Conservation (phyloP, 2,113 vertebrate genomes). For the Ailuropoda melanoleuca region DNA sequence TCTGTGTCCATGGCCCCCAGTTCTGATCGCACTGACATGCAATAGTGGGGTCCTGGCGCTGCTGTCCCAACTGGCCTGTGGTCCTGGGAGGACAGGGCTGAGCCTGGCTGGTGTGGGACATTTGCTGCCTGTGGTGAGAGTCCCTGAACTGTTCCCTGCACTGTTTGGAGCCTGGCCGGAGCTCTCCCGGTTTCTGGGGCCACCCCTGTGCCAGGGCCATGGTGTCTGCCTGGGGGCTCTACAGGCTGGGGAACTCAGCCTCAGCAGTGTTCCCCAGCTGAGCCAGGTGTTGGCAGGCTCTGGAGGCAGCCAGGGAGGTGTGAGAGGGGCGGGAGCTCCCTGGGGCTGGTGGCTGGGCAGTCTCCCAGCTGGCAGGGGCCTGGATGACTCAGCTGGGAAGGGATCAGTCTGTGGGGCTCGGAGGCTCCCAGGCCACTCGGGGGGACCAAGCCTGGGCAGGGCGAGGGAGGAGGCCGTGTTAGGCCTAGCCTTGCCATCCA, state of each 20-base stretch:
- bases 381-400: neutral
- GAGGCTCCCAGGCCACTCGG: neutral
- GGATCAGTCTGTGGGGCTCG: neutral
- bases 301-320: neutral
- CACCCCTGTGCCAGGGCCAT: fast-evolving
- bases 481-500: neutral
- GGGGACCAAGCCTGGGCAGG: neutral
- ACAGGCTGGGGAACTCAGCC: neutral
- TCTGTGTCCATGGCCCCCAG: neutral
- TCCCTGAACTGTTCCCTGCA: fast-evolving
- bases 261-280: neutral
- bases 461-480: neutral
- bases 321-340: neutral
- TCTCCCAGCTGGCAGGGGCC: neutral
- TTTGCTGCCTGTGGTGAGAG: neutral
- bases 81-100: neutral
- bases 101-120: fast-evolving
- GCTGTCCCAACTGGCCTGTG: neutral
- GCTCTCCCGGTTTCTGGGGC: neutral
- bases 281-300: neutral
- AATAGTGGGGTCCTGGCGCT: neutral
- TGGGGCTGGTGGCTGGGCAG: neutral
- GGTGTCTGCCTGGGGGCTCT: neutral
- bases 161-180: neutral
- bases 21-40: fast-evolving